These are phyloP conservation scores for Urocolius indicus DNA, from an alignment of 2,113 vertebrate genomes.

Conservation along the genomic window DNA sequence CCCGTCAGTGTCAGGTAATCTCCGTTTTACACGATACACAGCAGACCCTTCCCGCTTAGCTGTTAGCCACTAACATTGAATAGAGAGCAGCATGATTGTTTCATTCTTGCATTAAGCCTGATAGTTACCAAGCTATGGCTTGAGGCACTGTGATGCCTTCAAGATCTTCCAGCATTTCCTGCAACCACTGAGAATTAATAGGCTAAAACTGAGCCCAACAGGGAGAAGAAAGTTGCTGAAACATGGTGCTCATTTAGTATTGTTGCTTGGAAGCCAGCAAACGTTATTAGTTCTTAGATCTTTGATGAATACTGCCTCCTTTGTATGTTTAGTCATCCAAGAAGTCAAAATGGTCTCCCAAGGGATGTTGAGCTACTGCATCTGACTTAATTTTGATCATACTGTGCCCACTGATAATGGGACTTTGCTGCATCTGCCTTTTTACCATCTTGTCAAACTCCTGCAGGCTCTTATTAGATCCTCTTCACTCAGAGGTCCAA, in stretches of 20 bases:
- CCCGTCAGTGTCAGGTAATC: neutral
- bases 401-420: neutral
- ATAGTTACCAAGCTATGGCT: neutral
- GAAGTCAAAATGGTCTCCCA: constrained; percentile 49
- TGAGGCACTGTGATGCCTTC: neutral
- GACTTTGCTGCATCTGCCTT: constrained; percentile 1
- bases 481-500: neutral
- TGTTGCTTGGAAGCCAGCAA: neutral
- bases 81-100: neutral
- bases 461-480: neutral
- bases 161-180: neutral
- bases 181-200: constrained; percentile 11
- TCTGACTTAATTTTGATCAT: constrained; percentile 41
- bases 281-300: constrained; percentile 40
- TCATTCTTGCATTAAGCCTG: neutral
- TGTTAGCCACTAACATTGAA: neutral
- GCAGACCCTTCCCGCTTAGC: neutral
- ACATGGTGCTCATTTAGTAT: neutral
- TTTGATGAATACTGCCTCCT: neutral
- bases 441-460: neutral
- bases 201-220: neutral
- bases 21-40: neutral
- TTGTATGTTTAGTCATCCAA: constrained; percentile 47
- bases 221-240: constrained; percentile 3
- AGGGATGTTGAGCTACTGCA: neutral